Conservation (phyloP, 2,797 vertebrate species). For the Spinibarbus caldwelli region DNA sequence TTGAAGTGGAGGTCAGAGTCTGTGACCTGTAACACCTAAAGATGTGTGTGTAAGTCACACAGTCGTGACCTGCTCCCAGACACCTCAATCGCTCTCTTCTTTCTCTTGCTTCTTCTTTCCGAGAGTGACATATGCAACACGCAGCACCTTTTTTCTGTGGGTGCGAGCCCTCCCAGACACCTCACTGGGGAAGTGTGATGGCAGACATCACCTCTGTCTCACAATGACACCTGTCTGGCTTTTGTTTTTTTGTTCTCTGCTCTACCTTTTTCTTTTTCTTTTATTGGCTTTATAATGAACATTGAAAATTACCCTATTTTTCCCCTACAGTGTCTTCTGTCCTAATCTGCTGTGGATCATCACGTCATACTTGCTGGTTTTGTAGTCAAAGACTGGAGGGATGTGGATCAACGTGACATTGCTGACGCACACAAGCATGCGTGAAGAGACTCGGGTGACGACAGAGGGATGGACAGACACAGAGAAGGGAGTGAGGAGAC, state of each 20-base stretch:
- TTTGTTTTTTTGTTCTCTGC: neutral
- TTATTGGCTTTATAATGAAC: neutral
- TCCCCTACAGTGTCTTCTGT: neutral
- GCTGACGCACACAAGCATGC: constrained; percentile 19
- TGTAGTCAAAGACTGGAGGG: neutral
- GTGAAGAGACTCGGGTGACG: constrained; percentile 20
- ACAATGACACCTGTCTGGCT: constrained; percentile 18
- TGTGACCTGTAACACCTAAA: constrained; percentile 33
- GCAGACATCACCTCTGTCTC: constrained; percentile 47
- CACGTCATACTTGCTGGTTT: neutral
- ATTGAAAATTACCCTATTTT: neutral
- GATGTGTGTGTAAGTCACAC: constrained; percentile 21
- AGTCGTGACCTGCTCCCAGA: constrained; percentile 8
- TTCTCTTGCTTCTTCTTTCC: constrained; percentile 21
- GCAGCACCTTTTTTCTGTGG: constrained; percentile 42
- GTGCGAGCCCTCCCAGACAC: constrained; percentile 68
- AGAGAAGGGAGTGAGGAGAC: constrained; percentile 7
- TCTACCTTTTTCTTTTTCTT: neutral
- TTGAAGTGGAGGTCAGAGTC: constrained; percentile 21
- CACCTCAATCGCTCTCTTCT: constrained; percentile 11
- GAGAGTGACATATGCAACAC: constrained; percentile 73
- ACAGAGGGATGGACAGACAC: constrained; percentile 21
- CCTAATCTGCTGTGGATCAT: neutral
- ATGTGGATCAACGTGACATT: constrained; percentile 7
- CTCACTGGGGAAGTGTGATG: constrained; percentile 22